Evolutionary conservation across 2,797 vertebrate species (phyloP).

Genomic region (Urophycis tenuis): DNA sequence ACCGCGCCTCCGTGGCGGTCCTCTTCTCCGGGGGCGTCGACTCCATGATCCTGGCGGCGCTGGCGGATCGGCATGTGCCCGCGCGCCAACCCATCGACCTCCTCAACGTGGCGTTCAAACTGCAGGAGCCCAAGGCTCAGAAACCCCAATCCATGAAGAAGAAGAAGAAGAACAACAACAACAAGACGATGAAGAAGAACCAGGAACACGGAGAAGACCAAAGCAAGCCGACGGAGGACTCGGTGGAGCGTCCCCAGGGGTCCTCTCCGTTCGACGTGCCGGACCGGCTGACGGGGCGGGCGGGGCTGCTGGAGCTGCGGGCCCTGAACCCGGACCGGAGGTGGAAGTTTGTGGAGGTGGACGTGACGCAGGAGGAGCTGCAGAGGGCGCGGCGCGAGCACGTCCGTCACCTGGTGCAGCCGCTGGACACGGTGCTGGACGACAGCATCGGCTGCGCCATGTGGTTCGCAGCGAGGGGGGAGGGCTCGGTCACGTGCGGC

Average conservation of each 20-base stretch:
- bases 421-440: constrained; percentile 86
- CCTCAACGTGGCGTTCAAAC: constrained; percentile 92
- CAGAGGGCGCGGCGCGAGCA: constrained; percentile 66
- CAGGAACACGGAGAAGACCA: constrained; percentile 39
- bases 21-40: constrained; percentile 95
- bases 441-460: constrained; percentile 95
- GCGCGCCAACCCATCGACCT: constrained; percentile 82
- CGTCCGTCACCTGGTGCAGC: constrained; percentile 80
- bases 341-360: constrained; percentile 95
- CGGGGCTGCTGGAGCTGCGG: constrained; percentile 79
- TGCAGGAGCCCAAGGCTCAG: constrained; percentile 52
- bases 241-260: neutral
- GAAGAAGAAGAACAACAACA: constrained; percentile 35
- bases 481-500: constrained; percentile 62
- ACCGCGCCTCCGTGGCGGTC: constrained; percentile 71
- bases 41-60: constrained; percentile 84
- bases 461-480: constrained; percentile 92
- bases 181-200: constrained; percentile 41
- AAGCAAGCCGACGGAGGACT: constrained; percentile 33
- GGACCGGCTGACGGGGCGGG: constrained; percentile 83
- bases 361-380: constrained; percentile 80
- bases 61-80: constrained; percentile 83
- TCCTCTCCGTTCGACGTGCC: constrained; percentile 73
- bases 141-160: constrained; percentile 45
- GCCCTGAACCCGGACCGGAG: constrained; percentile 71